phyloP scores from a whole-genome alignment of 2,113 vertebrate genomes.

The Falco punctatus region DNA sequence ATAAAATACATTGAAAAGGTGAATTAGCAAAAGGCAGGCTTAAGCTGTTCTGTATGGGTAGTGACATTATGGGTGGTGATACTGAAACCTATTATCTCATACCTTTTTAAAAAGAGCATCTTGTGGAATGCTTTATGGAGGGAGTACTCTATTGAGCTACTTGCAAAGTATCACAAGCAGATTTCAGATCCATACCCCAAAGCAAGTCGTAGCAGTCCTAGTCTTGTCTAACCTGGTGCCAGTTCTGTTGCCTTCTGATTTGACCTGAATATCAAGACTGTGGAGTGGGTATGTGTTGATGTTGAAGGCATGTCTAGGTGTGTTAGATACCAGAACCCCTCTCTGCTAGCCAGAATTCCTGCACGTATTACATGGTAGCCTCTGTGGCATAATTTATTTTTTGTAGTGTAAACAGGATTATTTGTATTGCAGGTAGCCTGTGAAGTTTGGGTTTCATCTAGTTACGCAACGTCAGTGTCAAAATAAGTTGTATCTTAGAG shows the following conservation, averaged over 20 bases:
- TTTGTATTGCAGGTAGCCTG: background rate
- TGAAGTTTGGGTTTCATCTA: background rate
- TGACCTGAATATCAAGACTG: background rate
- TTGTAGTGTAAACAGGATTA: background rate
- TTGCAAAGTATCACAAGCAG: background rate
- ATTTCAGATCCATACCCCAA: background rate
- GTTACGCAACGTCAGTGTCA: background rate
- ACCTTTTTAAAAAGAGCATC: background rate
- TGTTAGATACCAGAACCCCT: background rate
- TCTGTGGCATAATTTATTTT: background rate
- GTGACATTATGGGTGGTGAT: accelerated
- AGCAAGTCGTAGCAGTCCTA: background rate
- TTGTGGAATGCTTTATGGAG: background rate
- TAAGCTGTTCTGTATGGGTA: background rate
- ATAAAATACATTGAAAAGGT: background rate
- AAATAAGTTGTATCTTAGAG: background rate
- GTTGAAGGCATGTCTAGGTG: accelerated
- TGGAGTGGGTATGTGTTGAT: background rate
- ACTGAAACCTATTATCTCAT: background rate
- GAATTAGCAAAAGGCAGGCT: background rate
- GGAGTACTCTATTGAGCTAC: background rate
- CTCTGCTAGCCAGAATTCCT: background rate
- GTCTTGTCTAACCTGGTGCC: background rate
- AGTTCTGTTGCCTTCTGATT: background rate
- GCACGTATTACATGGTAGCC: background rate